Conservation (phyloP, 2,797 vertebrate species). For the Sebastes taczanowskii region DNA sequence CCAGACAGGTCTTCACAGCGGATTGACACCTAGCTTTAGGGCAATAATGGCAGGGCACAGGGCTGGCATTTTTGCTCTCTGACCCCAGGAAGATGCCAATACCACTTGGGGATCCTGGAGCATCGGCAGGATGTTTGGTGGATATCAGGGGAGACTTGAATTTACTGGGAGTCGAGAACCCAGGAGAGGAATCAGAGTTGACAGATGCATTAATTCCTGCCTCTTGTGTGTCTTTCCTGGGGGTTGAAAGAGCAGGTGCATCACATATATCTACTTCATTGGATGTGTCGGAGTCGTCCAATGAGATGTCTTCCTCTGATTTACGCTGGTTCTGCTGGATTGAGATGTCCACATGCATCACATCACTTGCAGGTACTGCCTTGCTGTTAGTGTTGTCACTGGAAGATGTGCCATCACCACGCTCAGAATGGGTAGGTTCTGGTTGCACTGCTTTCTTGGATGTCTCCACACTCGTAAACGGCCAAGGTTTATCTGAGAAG, state of each 20-base stretch:
- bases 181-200: conserved; percentile 8
- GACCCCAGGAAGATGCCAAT: background rate
- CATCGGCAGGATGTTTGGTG: background rate
- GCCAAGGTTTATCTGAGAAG: background rate
- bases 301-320: background rate
- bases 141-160: background rate
- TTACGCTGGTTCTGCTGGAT: conserved; percentile 2
- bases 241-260: conserved; percentile 17
- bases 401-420: background rate
- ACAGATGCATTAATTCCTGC: conserved; percentile 4
- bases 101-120: conserved; percentile 7
- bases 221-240: conserved; percentile 6
- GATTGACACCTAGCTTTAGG: conserved; percentile 50
- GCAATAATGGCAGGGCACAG: conserved; percentile 82
- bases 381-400: conserved; percentile 15
- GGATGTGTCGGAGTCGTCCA: conserved; percentile 55
- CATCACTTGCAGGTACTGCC: background rate
- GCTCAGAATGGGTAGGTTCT: conserved; percentile 15
- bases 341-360: background rate
- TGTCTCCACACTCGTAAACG: background rate
- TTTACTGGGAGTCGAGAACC: conserved; percentile 8
- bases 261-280: conserved; percentile 71
- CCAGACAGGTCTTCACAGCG: conserved; percentile 85
- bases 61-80: background rate
- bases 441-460: background rate